Conservation (phyloP, 2,797 vertebrate genomes). For the Acrossocheilus fasciatus region DNA sequence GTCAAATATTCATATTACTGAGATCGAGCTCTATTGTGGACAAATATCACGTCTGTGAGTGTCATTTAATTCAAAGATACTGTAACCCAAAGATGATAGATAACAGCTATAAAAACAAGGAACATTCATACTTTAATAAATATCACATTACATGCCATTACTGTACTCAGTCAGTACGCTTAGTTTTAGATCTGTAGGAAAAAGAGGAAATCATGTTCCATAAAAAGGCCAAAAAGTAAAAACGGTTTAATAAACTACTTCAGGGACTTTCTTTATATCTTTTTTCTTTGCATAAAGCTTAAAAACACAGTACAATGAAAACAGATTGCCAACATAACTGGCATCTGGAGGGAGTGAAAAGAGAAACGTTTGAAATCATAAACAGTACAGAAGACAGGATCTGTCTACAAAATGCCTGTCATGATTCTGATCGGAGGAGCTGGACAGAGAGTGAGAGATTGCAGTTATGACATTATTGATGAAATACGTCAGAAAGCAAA, state of each 20-base stretch:
- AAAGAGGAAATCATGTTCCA: not conserved
- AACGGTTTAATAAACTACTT: not conserved
- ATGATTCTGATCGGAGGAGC: not conserved
- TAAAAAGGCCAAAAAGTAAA: too few relatives aligned
- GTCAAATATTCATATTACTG: not conserved
- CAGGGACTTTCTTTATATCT: not conserved
- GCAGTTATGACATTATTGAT: constrained; percentile 31
- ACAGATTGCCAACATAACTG: not conserved
- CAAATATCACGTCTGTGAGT: not conserved
- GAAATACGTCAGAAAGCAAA: constrained; percentile 13
- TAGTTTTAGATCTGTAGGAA: not conserved
- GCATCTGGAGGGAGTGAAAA: not conserved
- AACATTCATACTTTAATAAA: not conserved
- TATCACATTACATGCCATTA: not conserved
- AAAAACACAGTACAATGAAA: not conserved
- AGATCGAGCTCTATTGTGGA: too few relatives aligned
- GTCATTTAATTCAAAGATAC: not conserved
- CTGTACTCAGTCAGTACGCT: not conserved
- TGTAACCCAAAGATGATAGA: not conserved
- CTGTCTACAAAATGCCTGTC: not conserved
- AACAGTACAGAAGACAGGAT: not conserved
- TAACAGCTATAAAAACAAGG: not conserved
- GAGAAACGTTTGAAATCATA: not conserved
- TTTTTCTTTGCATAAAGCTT: too few relatives aligned
- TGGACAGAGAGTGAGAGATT: constrained; percentile 13